Evolutionary conservation across 1,140 invertebrate species (phyloP).

Genomic region (Wasmannia auropunctata): DNA sequence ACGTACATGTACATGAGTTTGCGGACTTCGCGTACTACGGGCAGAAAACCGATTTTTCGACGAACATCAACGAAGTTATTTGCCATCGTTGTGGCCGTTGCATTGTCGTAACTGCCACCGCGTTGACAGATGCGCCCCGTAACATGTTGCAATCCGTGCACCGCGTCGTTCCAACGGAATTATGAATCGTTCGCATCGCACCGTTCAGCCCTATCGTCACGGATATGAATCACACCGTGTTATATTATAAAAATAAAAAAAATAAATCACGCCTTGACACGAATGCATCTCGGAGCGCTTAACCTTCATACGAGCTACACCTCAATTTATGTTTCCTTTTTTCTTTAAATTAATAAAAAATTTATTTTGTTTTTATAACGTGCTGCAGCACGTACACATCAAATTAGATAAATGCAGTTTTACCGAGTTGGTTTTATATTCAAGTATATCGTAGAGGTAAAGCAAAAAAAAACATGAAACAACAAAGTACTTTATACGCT

Average conservation of each 20-base stretch:
- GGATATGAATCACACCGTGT: conserved; percentile 3
- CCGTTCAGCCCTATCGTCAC: background rate
- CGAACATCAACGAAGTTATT: conserved; percentile 23
- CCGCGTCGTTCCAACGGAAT: conserved; percentile 55
- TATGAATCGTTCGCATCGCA: background rate
- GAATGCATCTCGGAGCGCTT: conserved; percentile 33
- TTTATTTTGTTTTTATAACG: background rate
- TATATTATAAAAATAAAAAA: background rate
- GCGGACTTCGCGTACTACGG: conserved; percentile 23
- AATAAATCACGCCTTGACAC: conserved; percentile 35
- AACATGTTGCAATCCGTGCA: conserved; percentile 52
- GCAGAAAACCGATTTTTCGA: conserved; percentile 56
- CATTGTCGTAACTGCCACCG: conserved; percentile 54
- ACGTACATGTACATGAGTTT: background rate
- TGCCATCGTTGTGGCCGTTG: background rate
- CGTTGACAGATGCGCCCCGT: background rate
- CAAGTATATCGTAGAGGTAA: background rate
- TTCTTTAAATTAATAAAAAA: background rate
- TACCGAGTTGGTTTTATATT: background rate
- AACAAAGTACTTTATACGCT: background rate
- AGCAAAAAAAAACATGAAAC: background rate
- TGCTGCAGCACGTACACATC: background rate
- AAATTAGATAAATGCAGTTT: background rate
- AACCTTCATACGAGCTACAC: background rate
- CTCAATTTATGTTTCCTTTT: background rate